These are phyloP conservation scores for Cynaeus angustus DNA, from an alignment of 2,888 invertebrate species.

Conservation along the genomic window DNA sequence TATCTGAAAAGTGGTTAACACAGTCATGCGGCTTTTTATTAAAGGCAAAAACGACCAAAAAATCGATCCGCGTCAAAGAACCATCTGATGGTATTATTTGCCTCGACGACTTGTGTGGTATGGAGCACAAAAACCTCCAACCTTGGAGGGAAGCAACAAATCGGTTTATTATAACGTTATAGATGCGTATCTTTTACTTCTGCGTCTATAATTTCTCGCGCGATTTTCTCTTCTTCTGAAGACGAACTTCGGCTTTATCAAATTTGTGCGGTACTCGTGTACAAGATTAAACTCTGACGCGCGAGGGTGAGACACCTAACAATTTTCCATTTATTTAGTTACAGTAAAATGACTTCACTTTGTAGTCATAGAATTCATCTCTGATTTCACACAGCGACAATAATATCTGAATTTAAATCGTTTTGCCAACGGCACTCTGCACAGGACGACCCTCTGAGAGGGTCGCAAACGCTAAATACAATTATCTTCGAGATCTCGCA, in stretches of 20 bases:
- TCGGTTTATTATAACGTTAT: constrained; percentile 26
- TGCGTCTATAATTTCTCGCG: constrained; percentile 15
- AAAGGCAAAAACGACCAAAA: constrained; percentile 39
- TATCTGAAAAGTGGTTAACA: constrained; percentile 43
- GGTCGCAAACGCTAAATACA: constrained; percentile 42
- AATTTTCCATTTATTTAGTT: constrained; percentile 68
- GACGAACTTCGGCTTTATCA: constrained; percentile 31
- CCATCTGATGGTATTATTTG: constrained; percentile 49
- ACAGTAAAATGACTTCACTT: constrained; percentile 66
- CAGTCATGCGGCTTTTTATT: constrained; percentile 41
- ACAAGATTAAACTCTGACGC: constrained; percentile 44
- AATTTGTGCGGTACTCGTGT: constrained; percentile 34
- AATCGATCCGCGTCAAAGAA: constrained; percentile 43
- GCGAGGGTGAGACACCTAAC: constrained; percentile 47
- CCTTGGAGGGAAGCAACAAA: constrained; percentile 28
- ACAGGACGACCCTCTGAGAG: constrained; percentile 26
- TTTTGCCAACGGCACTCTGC: constrained; percentile 60
- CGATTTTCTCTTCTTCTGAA: constrained; percentile 11
- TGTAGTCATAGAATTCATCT: constrained; percentile 68
- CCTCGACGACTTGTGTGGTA: constrained; percentile 49
- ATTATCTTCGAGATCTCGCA: constrained; percentile 26
- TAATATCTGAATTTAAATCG: constrained; percentile 71
- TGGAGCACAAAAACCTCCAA: constrained; percentile 42
- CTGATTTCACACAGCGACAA: constrained; percentile 70
- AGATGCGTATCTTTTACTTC: constrained; percentile 16